Percentiles rank a stretch among this genome's conserved stretches.
These are phyloP conservation scores for Norana najaformis DNA, from an alignment of 2,888 invertebrate species.

Conservation along the genomic window DNA sequence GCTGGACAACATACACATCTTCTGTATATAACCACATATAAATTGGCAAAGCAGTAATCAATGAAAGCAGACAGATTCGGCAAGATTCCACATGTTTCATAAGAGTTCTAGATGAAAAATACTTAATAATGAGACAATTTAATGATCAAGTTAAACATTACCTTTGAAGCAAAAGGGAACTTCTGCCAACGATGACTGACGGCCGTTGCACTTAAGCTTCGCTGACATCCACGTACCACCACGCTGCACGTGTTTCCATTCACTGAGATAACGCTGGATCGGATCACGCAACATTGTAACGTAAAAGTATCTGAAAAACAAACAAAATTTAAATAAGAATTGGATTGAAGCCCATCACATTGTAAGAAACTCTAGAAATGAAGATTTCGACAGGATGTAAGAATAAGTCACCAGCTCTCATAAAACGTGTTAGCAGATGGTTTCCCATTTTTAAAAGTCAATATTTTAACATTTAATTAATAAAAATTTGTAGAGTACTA, in stretches of 20 bases:
- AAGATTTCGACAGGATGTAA: no score
- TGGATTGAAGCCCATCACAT: not conserved
- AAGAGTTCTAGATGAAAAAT: not conserved
- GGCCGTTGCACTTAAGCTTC: conserved; percentile 70
- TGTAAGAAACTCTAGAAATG: not conserved
- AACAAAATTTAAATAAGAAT: not conserved
- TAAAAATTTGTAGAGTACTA: no score
- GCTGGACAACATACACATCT: not conserved
- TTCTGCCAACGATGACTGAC: conserved; percentile 78
- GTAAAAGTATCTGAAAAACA: conserved; percentile 80
- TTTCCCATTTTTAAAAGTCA: no score
- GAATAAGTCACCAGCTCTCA: no score
- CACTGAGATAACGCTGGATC: conserved; percentile 88
- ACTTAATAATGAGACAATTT: not conserved
- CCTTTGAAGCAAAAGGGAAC: conserved; percentile 72
- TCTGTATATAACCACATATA: not conserved
- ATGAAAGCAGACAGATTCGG: not conserved
- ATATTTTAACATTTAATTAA: no score
- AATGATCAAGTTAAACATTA: conserved; percentile 52
- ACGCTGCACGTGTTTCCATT: conserved; percentile 92
- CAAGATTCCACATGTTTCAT: not conserved
- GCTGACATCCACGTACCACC: conserved; percentile 93
- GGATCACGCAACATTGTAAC: conserved; percentile 93
- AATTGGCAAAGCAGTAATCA: not conserved
- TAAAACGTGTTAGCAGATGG: no score